Evolutionary conservation across 2,888 invertebrate genomes (phyloP), one percentile per base, ranked within the genome.

Genomic region (Brenthis daphne): DNA sequence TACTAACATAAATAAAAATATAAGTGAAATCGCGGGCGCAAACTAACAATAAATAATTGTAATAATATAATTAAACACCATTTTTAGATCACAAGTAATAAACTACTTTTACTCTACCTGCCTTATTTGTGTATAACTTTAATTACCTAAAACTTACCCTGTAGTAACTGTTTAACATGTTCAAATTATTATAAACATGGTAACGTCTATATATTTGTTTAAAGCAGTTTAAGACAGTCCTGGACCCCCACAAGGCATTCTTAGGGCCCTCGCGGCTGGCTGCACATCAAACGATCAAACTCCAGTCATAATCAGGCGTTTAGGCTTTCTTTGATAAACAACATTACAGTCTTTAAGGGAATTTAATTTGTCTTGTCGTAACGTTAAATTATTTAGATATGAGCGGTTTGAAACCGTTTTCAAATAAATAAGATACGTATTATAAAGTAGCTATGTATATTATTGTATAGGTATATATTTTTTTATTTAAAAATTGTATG

Each of bases 261-360:
- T 86, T 82, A 83, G 83, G 80, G 82, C 80, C 77, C 78, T 84
- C 77, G 77, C 90, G 79, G 80, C 68, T 76, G 79, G 79, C 65
- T 81, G 86, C 79, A 90, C 89, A 82, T 91, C 91, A 91, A 92
- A 90, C 90, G 85, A 74, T 71, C 70, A 76, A 79, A 77, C 78
- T 73, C 77, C 83, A 85, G 79, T 89, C 89, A 88, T 87, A 85
- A 88, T 89, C 88, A 88, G 85, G 83, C 80, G 85, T 84, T 88
- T 85, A 87, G 88, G 85, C 85, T 83, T 88, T 89, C 91, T 90
- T 90, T 90, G 90, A 89, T 89, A 88, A 87, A 84, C 85, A 80
- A 85, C 85, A 88, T 87, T 86, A 85, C 77, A 87, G 83, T 88
- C 87, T 89, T 85, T 78, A 75, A 74, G 74, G 86, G 88, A 90